Percentiles rank a stretch among this genome's conserved stretches.
Evolutionary conservation across 2,113 vertebrate genomes (phyloP).

Genomic region (Psammodynastes pulverulentus): DNA sequence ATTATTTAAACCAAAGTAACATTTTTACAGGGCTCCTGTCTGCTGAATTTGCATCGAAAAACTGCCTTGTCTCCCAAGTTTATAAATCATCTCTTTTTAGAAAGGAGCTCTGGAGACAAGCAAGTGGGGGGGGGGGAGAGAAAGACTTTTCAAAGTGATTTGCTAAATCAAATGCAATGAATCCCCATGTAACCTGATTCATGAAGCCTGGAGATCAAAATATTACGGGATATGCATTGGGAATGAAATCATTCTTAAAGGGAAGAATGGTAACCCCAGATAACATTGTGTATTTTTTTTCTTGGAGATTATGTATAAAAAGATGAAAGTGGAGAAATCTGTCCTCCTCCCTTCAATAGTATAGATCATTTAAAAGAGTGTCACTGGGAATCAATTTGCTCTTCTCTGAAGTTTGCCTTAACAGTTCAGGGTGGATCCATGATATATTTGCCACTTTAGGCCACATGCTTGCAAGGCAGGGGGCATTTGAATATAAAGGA

Average conservation of each 20-base stretch:
- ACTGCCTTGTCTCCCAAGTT: background rate
- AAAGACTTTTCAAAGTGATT: slow-evolving; percentile 41
- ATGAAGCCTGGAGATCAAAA: slow-evolving; percentile 58
- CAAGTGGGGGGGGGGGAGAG: background rate
- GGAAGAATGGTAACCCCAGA: slow-evolving; percentile 29
- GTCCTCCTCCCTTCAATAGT: slow-evolving; percentile 28
- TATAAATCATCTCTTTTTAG: slow-evolving; percentile 25
- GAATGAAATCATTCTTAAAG: slow-evolving; percentile 49
- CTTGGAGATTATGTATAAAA: slow-evolving; percentile 33
- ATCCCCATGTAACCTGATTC: slow-evolving; percentile 49
- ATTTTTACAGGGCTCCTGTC: background rate
- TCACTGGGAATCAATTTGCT: slow-evolving; percentile 62
- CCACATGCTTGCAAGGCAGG: slow-evolving; percentile 13
- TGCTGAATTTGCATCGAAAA: background rate
- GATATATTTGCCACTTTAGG: background rate
- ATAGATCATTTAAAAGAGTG: slow-evolving; percentile 36
- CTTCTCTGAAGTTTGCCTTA: slow-evolving; percentile 44
- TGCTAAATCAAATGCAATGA: slow-evolving; percentile 56
- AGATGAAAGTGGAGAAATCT: slow-evolving; percentile 18
- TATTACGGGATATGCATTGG: slow-evolving; percentile 51
- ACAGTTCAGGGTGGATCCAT: slow-evolving; percentile 10
- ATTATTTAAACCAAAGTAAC: background rate
- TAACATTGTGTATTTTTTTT: slow-evolving; percentile 21
- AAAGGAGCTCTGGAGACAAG: slow-evolving; percentile 25
- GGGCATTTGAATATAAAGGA: slow-evolving; percentile 19